Base-by-base conservation (phyloP, 2,888 invertebrate genomes). In the Rhyacophila evoluta region DNA sequence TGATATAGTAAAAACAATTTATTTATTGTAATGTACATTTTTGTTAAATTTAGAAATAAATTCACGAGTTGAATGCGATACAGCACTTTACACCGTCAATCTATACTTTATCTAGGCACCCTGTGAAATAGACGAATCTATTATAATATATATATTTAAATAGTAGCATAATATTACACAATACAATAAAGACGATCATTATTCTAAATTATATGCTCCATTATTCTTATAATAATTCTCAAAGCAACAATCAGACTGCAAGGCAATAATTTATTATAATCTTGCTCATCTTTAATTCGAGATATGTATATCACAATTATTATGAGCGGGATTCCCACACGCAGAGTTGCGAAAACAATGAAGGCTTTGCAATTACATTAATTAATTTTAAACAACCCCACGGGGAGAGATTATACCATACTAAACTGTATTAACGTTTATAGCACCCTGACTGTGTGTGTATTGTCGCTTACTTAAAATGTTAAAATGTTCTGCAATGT, bases 301-400 rank as follows among this genome's bases (percentile, higher is more conserved):
- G 25, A 55, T 55, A 55, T 55, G 15, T 55, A 55, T 55, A 55
- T 55, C 55, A 55, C 55, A 55, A 55, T 55, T 55, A 55, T 25
- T 55, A 55, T 19, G 25, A 55, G 19, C 55, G 19, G 15, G 19
- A 55, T 55, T 25, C 55, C 55, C 55, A 55, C 55, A 55, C 55
- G 55, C 55, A 55, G 55, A 55, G 55, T 25, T 28, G 28, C 28
- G 33, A 28, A 69, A 69, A 69, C 69, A 69, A 29, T 29, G 33
- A 29, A 69, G 69, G 33, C 69, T 69, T 33, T 19, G 69, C 69
- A 33, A 69, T 69, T 69, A 69, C 69, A 33, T 69, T 69, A 69
- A 69, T 69, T 69, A 69, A 69, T 69, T 28, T 33, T 55, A 69
- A 69, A 69, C 33, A 28, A 69, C 69, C 33, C 69, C 69, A 8